A percentile compares a stretch with the other conserved stretches of the same genome.
These are phyloP conservation scores for Troides aeacus DNA, from an alignment of 2,888 invertebrate genomes.

Conservation along the genomic window DNA sequence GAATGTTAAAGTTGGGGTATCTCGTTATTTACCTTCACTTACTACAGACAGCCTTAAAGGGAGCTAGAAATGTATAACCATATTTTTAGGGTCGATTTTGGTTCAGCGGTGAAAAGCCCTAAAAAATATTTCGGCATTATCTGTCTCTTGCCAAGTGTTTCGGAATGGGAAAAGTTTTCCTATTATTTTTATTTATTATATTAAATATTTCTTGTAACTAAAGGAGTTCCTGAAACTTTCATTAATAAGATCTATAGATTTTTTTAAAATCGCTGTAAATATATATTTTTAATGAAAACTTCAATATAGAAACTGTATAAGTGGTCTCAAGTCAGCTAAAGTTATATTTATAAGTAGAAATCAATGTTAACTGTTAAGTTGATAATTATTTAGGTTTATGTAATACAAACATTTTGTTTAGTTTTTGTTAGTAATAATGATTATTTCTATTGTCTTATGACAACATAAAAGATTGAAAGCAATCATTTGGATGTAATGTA, in stretches of 20 bases:
- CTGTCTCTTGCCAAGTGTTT: constrained; percentile 56
- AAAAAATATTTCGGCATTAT: constrained; percentile 55
- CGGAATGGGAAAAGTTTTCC: constrained; percentile 75
- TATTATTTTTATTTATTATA: constrained; percentile 77
- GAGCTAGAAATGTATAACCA: constrained; percentile 39
- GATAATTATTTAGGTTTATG: too few species aligned
- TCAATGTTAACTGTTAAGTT: too few species aligned
- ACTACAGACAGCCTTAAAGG: constrained; percentile 26
- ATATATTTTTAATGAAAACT: too few species aligned
- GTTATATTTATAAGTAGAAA: too few species aligned
- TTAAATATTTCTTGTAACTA: constrained; percentile 40
- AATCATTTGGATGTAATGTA: too few species aligned
- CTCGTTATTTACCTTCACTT: constrained; percentile 59
- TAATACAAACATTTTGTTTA: too few species aligned
- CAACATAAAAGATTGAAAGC: too few species aligned
- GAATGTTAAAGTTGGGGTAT: constrained; percentile 63
- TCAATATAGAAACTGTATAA: too few species aligned
- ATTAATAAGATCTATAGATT: background rate
- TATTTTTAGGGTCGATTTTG: constrained; percentile 42
- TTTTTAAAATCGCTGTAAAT: too few species aligned
- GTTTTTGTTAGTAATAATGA: too few species aligned
- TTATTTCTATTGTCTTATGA: too few species aligned
- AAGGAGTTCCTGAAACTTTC: background rate
- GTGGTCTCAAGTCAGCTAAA: too few species aligned
- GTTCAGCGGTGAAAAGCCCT: constrained; percentile 31